Percentiles rank a stretch among this genome's conserved stretches.
phyloP scores from a whole-genome alignment of 2,888 invertebrate genomes.

The Blomia tropicalis region DNA sequence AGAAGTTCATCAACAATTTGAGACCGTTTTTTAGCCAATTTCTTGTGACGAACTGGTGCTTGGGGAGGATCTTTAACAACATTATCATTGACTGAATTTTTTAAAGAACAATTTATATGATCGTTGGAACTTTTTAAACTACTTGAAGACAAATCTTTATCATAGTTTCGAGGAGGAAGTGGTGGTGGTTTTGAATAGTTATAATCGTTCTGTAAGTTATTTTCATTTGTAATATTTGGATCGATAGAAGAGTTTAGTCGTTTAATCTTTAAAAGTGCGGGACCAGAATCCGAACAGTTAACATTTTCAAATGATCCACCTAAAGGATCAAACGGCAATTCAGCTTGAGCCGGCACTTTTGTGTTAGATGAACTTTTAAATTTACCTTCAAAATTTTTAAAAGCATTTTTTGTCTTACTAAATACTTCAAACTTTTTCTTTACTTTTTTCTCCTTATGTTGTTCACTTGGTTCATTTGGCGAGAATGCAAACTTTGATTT shows the following conservation, averaged over 20 bases:
- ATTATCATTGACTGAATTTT: not conserved
- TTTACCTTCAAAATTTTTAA: not conserved
- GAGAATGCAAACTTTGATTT: not conserved
- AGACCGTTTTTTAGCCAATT: not conserved
- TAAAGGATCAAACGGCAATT: not conserved
- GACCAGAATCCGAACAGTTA: not conserved
- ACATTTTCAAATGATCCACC: not conserved
- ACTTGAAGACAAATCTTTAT: not conserved
- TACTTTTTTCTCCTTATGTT: not conserved
- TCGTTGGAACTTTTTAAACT: not conserved
- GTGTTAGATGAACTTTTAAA: not conserved
- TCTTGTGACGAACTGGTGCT: not conserved
- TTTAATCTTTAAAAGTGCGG: slow-evolving; percentile 7
- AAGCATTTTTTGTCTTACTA: not conserved
- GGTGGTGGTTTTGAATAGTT: not conserved
- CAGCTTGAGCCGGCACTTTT: not conserved
- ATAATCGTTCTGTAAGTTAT: not conserved
- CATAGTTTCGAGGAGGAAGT: slow-evolving; percentile 1
- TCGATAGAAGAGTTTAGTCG: slow-evolving; percentile 1
- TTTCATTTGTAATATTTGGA: not conserved
- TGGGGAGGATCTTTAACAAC: not conserved
- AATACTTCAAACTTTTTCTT: not conserved
- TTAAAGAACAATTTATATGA: not conserved
- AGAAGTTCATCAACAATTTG: not conserved
- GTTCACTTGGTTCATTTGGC: not conserved